These are phyloP conservation scores for Buathra laborator DNA, from an alignment of 2,888 invertebrate species.

Conservation along the genomic window DNA sequence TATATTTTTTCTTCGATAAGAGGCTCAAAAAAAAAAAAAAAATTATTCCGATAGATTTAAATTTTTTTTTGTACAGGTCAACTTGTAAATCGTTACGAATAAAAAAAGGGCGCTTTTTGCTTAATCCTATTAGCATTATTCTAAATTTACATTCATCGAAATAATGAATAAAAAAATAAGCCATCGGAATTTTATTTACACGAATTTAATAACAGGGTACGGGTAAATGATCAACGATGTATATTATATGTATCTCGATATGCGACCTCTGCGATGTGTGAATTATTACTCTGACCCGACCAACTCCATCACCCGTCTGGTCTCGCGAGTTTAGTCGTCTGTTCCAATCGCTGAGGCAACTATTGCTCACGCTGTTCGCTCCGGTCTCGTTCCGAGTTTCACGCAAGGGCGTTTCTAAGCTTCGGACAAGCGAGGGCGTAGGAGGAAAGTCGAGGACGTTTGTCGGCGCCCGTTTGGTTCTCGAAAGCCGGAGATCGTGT, in stretches of 20 bases:
- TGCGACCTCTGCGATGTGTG: neutral
- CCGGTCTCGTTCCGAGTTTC: constrained; percentile 25
- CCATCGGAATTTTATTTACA: neutral
- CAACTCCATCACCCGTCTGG: constrained; percentile 1
- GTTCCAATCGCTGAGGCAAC: constrained; percentile 35
- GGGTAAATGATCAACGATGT: neutral
- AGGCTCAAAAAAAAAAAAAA: constrained; percentile 15
- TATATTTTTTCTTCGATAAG: neutral
- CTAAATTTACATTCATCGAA: neutral
- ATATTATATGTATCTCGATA: neutral
- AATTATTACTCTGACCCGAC: neutral
- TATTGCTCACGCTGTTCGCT: constrained; percentile 23
- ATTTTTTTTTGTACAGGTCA: constrained; percentile 33
- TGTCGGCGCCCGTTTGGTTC: constrained; percentile 48
- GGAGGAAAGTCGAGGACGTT: constrained; percentile 71
- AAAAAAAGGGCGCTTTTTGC: constrained; percentile 20
- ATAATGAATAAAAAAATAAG: neutral
- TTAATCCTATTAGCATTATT: neutral
- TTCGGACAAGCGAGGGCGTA: constrained; percentile 47
- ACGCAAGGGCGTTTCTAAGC: constrained; percentile 66
- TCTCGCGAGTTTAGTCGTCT: constrained; percentile 5
- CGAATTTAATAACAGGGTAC: neutral
- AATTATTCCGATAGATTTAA: neutral
- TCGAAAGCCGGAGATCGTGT: constrained; percentile 58
- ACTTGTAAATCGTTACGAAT: constrained; percentile 55